These are phyloP conservation scores for Brachionus calyciflorus DNA, from an alignment of 1,140 invertebrate genomes.

Conservation along the genomic window DNA sequence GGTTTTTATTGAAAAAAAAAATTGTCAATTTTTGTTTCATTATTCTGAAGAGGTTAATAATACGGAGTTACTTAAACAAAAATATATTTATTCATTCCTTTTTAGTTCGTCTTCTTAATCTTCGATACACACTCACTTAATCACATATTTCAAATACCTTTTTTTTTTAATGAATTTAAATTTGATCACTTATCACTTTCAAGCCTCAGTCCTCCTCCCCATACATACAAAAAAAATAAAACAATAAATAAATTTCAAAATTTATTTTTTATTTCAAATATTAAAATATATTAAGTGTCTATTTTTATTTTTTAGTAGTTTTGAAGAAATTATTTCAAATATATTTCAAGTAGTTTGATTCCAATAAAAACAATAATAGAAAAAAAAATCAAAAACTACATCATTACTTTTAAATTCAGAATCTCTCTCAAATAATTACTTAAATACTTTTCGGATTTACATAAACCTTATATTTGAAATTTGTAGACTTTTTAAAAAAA, in stretches of 20 bases:
- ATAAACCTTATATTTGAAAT: background rate
- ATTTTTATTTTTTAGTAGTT: background rate
- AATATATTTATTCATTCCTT: no score
- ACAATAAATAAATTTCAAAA: constrained; percentile 6
- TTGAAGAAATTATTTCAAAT: constrained; percentile 14
- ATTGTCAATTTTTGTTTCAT: no score
- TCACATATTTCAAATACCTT: no score
- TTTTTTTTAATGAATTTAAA: background rate
- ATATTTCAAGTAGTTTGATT: constrained; percentile 33
- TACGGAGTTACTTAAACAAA: no score
- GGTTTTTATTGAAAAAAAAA: no score
- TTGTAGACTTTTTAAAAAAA: constrained; percentile 5
- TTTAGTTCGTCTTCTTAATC: no score
- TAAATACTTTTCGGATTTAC: constrained; percentile 31
- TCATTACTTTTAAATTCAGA: no score
- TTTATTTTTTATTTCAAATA: no score
- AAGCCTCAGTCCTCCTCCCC: background rate
- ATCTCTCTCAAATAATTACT: constrained; percentile 11
- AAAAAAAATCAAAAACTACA: constrained; percentile 12
- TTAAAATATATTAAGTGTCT: constrained; percentile 32
- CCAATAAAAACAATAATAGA: constrained; percentile 39
- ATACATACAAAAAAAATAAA: constrained; percentile 18
- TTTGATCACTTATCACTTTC: constrained; percentile 37
- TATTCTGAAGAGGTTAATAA: no score
- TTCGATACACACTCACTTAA: no score